Percentiles rank a stretch among this genome's conserved stretches.
Conservation (phyloP, 2,797 vertebrate genomes). For the Hippocampus kuda region DNA sequence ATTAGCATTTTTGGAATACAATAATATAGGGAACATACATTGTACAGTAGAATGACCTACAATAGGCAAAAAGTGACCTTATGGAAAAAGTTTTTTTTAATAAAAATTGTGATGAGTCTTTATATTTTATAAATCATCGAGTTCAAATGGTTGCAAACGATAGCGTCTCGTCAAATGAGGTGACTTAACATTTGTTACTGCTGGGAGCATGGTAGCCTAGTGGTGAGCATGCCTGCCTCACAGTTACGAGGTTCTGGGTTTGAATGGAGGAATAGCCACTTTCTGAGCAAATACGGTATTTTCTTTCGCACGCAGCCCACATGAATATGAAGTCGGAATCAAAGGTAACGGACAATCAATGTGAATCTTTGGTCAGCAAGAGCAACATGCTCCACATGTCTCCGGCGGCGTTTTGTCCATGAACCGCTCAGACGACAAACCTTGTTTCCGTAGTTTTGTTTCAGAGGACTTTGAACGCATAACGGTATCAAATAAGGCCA, state of each 20-base stretch:
- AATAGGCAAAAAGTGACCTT: no score
- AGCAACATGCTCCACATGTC: background rate
- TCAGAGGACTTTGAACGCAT: background rate
- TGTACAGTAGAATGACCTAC: no score
- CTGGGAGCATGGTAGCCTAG: background rate
- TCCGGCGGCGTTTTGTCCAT: background rate
- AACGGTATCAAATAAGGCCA: background rate
- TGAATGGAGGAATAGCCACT: background rate
- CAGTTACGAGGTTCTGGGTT: background rate
- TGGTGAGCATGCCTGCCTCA: background rate
- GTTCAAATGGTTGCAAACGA: background rate
- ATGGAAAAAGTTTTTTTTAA: no score
- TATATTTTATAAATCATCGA: no score
- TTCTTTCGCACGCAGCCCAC: no score
- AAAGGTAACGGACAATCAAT: no score
- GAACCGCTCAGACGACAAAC: no score
- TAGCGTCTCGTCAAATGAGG: background rate
- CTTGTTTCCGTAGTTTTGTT: background rate
- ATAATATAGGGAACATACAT: no score
- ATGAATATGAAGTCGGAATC: no score
- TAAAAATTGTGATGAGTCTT: no score
- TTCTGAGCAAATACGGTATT: background rate
- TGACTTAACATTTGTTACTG: background rate
- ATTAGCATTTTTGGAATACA: no score
- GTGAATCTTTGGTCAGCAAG: background rate